Conservation (phyloP, 2,113 vertebrate genomes). For the Tetrax tetrax region DNA sequence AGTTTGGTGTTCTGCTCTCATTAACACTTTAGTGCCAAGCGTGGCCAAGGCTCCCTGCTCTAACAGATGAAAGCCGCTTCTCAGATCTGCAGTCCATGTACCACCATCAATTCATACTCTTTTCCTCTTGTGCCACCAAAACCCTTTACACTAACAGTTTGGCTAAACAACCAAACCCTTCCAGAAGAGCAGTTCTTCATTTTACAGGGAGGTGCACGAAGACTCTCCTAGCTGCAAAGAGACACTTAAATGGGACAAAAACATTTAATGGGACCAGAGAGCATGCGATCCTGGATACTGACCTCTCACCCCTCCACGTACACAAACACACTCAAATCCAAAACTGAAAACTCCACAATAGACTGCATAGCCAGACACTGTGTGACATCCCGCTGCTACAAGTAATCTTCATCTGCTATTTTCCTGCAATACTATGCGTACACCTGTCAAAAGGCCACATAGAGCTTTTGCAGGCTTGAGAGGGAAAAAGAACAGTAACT, state of each 20-base stretch:
- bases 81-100: neutral
- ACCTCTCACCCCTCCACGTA: neutral
- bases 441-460: rapidly evolving
- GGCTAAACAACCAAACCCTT: neutral
- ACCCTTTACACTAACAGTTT: neutral
- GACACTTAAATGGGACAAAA: no score
- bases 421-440: neutral
- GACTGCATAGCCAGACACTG: neutral
- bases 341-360: neutral
- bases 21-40: neutral
- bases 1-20: neutral
- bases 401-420: neutral
- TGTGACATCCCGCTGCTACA: neutral
- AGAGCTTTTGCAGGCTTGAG: neutral
- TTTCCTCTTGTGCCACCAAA: neutral
- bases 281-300: rapidly evolving
- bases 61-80: neutral
- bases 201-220: neutral
- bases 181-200: neutral
- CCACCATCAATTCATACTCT: neutral
- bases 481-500: neutral
- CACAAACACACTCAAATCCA: neutral
- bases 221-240: neutral
- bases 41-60: neutral
- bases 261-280: neutral